A percentile compares a stretch with the other conserved stretches of the same genome.
Conservation (phyloP, 2,797 vertebrate genomes). For the Lithobates pipiens region DNA sequence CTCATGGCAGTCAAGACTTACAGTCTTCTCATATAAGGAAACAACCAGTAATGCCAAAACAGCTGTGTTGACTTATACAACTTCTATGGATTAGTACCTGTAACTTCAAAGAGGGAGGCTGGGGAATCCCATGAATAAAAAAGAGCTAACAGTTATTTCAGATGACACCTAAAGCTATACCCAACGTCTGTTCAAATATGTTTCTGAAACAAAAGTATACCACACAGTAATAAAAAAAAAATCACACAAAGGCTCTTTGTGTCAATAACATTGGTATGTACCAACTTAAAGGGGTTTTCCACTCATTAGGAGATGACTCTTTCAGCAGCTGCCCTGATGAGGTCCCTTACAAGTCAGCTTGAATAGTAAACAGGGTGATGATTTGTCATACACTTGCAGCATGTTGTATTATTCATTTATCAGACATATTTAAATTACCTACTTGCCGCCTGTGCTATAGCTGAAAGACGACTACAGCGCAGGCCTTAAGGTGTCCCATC, state of each 20-base stretch:
- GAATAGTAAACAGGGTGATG: too few species aligned
- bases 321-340: too few species aligned
- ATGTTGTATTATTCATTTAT: too few species aligned
- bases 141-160: conserved; percentile 2
- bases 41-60: neutral
- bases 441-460: too few species aligned
- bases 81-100: neutral
- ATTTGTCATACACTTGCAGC: too few species aligned
- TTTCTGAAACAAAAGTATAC: neutral
- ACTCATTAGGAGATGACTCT: neutral
- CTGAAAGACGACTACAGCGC: too few species aligned
- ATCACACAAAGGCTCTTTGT: neutral
- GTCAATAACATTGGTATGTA: neutral
- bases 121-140: conserved; percentile 25
- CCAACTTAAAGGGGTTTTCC: neutral
- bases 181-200: neutral
- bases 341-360: too few species aligned
- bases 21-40: neutral
- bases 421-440: too few species aligned
- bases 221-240: neutral
- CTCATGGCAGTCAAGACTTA: neutral
- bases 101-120: conserved; percentile 1
- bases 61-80: neutral
- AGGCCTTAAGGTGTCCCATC: too few species aligned
- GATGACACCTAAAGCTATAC: neutral